These are phyloP conservation scores for Macaca mulatta DNA, from an alignment of 2,113 vertebrate genomes.

Conservation along the genomic window DNA sequence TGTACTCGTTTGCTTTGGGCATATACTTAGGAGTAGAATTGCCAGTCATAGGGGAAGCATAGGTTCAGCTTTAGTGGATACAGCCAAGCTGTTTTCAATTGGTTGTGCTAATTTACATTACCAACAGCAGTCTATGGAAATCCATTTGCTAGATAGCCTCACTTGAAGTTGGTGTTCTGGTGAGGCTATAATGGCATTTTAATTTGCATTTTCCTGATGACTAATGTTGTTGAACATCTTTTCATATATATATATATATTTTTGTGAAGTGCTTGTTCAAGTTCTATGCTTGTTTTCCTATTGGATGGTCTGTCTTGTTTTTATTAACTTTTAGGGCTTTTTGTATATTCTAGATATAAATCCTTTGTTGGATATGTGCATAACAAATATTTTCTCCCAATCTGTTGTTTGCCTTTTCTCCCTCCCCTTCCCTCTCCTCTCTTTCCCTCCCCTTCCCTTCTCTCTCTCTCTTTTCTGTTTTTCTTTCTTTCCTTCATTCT, in stretches of 20 bases:
- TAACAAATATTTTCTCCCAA: not conserved
- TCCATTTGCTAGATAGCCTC: not conserved
- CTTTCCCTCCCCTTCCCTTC: too few relatives aligned
- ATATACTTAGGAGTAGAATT: not conserved
- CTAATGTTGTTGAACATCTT: not conserved
- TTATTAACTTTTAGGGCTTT: not conserved
- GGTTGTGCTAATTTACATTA: not conserved
- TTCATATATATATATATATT: not conserved
- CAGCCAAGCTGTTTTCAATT: not conserved
- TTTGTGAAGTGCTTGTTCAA: not conserved
- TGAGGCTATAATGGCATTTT: not conserved
- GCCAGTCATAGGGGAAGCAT: not conserved
- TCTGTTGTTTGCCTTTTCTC: not conserved
- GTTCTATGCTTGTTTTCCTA: not conserved
- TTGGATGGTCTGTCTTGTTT: not conserved
- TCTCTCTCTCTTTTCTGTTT: too few relatives aligned
- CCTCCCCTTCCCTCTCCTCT: rapidly evolving
- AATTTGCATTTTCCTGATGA: not conserved
- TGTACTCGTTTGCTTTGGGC: not conserved
- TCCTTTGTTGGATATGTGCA: not conserved
- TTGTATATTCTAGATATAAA: not conserved
- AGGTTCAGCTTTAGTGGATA: not conserved
- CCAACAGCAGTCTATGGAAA: not conserved
- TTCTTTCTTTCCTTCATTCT: too few relatives aligned
- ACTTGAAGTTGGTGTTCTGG: not conserved